A percentile compares a stretch with the other conserved stretches of the same genome.
Evolutionary conservation across 2,113 vertebrate genomes (phyloP).

Genomic region (rat (Rattus norvegicus)): DNA sequence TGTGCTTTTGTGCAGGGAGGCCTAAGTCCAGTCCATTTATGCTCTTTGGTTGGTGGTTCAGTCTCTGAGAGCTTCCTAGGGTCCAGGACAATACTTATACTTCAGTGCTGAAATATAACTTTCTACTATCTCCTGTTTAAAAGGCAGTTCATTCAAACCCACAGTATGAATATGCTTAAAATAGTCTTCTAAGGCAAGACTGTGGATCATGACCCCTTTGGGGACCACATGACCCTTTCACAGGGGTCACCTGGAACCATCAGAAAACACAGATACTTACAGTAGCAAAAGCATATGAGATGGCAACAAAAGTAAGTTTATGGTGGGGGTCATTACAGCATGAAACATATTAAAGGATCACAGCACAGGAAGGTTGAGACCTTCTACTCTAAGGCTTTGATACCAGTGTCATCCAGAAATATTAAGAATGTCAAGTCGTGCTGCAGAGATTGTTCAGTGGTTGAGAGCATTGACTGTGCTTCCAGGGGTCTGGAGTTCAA

Average conservation of each 20-base stretch:
- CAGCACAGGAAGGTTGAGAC: neutral
- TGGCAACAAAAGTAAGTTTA: neutral
- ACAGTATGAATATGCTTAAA: neutral
- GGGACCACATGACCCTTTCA: neutral
- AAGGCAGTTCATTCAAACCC: neutral
- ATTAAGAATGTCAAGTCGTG: neutral
- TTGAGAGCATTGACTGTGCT: no score
- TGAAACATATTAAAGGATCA: no score
- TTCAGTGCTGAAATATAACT: neutral
- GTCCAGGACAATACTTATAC: neutral
- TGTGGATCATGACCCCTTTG: fast-evolving
- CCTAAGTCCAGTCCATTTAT: no score
- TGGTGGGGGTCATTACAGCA: neutral
- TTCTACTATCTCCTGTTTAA: neutral
- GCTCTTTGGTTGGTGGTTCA: no score
- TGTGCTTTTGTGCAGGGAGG: no score
- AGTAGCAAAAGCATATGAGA: neutral
- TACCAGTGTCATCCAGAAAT: neutral
- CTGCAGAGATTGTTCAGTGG: no score
- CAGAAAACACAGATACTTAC: neutral
- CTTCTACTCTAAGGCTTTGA: neutral
- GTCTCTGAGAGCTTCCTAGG: no score
- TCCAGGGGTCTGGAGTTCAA: no score
- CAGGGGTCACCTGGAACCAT: neutral
- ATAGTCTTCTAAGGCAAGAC: neutral